Evolutionary conservation across 1,140 invertebrate genomes (phyloP), one percentile per base, ranked within the genome.

Genomic region (Drosophila repleta): DNA sequence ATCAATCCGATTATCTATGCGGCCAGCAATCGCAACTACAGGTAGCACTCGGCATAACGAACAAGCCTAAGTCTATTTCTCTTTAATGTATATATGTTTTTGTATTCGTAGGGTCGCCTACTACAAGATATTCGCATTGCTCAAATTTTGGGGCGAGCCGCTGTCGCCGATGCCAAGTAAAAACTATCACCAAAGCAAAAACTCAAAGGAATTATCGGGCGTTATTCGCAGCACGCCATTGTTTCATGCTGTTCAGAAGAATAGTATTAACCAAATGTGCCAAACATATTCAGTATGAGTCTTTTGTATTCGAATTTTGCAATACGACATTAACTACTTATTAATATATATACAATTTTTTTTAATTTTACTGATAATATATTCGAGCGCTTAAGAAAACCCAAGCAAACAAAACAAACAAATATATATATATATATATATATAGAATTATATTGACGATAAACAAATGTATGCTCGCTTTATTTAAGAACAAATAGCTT

Each of bases 1-100:
- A 94, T 97, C 72, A 97, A 97, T 91, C 96, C 96, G 0, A 94
- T 97, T 62, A 97, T 97, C 74, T 97, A 97, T 92, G 96, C 96
- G 0, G 95, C 95, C 4, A 96, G 96, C 57, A 97, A 97, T 90
- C 94, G 96, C 74, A 95, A 97, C 70, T 97, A 97, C 80, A 87
- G 90, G 90, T 91, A 17, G 7, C n/a, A 46, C 48, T 13, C n/a
- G 21, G 4, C 32, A 5, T 10, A 4, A 15, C 18, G 17, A 37
- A 37, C 3, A 3, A 35, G 32, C 32, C 11, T 29, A 0, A 8
- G 6, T 29, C 0, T 7, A 8, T 29, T 29, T 29, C 7, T 17
- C 39, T 5, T 41, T 1, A 2, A 41, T 43, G 18, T 1, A 41
- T 41, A 15, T 4, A 2, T 41, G 3, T 15, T 3, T 43, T 17